Conservation (phyloP, 2,888 invertebrate species). For the Xanthia togata region DNA sequence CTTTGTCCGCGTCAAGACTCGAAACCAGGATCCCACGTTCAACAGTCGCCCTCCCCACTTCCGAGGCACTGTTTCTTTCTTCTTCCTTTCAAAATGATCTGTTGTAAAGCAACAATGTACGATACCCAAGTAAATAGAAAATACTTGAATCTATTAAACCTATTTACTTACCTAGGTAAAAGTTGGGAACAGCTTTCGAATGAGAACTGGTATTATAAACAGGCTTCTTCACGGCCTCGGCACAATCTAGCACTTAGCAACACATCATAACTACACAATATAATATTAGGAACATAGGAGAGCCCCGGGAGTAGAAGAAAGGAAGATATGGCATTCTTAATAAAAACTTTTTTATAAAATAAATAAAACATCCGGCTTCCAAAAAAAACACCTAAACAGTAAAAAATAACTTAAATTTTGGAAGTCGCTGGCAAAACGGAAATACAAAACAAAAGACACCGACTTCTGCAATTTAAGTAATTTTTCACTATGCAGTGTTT, state of each 20-base stretch:
- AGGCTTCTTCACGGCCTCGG: constrained; percentile 21
- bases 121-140: background rate
- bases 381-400: no score
- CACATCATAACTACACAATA: constrained; percentile 30
- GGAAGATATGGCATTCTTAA: constrained; percentile 13
- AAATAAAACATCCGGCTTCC: no score
- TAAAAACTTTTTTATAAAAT: no score
- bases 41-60: background rate
- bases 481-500: no score
- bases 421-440: no score
- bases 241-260: constrained; percentile 43
- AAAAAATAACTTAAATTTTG: no score
- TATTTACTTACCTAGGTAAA: constrained; percentile 3
- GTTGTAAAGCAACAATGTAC: background rate
- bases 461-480: no score
- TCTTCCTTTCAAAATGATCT: background rate
- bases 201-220: constrained; percentile 34
- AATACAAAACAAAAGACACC: no score
- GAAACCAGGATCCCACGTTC: background rate
- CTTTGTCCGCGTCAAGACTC: background rate
- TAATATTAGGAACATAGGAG: constrained; percentile 18
- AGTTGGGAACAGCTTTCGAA: constrained; percentile 13
- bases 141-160: background rate
- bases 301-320: background rate
- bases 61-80: no score